These are phyloP conservation scores for Siniperca undulata DNA, from an alignment of 2,797 vertebrate species.

Conservation along the genomic window DNA sequence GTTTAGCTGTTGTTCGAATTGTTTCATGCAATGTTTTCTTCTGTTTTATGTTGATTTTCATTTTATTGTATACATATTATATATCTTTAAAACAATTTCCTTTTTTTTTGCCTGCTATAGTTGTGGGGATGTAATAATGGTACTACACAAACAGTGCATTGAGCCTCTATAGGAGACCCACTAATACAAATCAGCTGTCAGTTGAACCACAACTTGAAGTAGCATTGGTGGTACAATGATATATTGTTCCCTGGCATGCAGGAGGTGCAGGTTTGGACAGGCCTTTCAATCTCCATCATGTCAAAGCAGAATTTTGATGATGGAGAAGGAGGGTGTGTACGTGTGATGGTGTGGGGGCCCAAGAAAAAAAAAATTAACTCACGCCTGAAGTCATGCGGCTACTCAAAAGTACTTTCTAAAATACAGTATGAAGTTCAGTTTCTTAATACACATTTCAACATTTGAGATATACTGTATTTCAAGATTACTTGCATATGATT, in stretches of 20 bases:
- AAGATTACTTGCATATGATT: background rate
- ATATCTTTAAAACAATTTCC: background rate
- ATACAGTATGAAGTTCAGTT: background rate
- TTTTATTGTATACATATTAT: background rate
- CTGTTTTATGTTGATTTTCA: background rate
- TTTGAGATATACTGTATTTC: background rate
- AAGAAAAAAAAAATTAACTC: too few relatives aligned
- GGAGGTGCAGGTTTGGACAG: constrained; percentile 31
- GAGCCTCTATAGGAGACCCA: background rate
- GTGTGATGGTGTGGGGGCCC: background rate
- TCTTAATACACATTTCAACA: background rate
- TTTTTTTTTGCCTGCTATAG: background rate
- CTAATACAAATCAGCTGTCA: background rate
- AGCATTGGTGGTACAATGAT: constrained; percentile 22
- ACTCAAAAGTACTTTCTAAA: background rate
- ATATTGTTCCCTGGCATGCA: constrained; percentile 31
- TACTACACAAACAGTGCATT: background rate
- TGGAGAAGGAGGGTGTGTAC: background rate
- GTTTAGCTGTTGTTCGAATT: background rate
- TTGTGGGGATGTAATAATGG: background rate
- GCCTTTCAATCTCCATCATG: constrained; percentile 43
- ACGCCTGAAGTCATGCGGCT: background rate
- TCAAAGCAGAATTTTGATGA: constrained; percentile 21
- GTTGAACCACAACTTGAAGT: constrained; percentile 12
- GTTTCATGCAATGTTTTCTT: background rate